phyloP scores from a whole-genome alignment of 1,140 invertebrate species.

The Charaxes varanes region DNA sequence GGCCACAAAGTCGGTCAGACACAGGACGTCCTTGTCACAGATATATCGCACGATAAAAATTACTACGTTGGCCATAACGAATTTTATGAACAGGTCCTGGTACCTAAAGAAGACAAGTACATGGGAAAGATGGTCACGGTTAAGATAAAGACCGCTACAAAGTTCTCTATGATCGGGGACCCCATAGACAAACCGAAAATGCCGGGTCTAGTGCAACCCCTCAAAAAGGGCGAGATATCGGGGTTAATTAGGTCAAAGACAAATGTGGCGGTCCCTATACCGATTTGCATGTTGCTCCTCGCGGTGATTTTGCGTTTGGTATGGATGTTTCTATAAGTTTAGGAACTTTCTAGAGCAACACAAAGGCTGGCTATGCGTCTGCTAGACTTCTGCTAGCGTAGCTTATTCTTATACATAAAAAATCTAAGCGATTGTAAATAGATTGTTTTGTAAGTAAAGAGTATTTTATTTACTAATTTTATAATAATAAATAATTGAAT shows the following conservation, averaged over 20 bases:
- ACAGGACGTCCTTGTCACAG: constrained; percentile 92
- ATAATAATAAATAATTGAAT: too few relatives aligned
- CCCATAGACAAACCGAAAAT: constrained; percentile 74
- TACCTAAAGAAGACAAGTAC: constrained; percentile 84
- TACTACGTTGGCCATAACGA: constrained; percentile 97
- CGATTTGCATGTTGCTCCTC: constrained; percentile 36
- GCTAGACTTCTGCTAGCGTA: too few relatives aligned
- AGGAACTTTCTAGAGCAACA: too few relatives aligned
- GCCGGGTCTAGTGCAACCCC: constrained; percentile 68
- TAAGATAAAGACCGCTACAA: constrained; percentile 82
- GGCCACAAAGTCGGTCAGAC: constrained; percentile 82
- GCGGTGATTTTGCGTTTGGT: constrained; percentile 43
- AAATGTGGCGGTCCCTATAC: constrained; percentile 34
- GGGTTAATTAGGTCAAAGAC: constrained; percentile 37
- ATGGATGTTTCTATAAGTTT: constrained; percentile 61
- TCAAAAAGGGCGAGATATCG: constrained; percentile 72
- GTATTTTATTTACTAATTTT: too few relatives aligned
- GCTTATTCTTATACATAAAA: too few relatives aligned
- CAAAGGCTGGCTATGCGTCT: too few relatives aligned
- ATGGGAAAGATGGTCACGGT: constrained; percentile 91
- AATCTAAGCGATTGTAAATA: too few relatives aligned
- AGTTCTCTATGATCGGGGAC: constrained; percentile 91
- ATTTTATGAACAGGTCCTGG: constrained; percentile 94
- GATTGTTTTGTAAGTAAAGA: too few relatives aligned
- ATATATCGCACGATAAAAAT: constrained; percentile 92